Conservation (phyloP, 2,113 vertebrate species). For the Chascanopsetta lugubris region DNA sequence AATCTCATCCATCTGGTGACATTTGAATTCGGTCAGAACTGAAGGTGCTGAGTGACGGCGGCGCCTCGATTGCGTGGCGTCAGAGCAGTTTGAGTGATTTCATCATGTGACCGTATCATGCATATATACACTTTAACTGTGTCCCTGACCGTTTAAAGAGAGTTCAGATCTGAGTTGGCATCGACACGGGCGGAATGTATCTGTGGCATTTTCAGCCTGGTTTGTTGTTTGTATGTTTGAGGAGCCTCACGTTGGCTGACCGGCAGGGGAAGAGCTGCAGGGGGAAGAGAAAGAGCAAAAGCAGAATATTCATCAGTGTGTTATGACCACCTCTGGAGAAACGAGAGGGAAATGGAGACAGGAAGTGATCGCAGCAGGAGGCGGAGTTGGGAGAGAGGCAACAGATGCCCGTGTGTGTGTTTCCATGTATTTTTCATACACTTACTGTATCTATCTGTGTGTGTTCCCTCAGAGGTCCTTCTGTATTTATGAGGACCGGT, state of each 20-base stretch:
- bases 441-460: neutral
- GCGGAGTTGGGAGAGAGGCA: conserved; percentile 23
- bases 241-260: neutral
- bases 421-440: conserved; percentile 3
- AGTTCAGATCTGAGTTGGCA: no score
- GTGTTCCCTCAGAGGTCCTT: neutral
- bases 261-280: neutral
- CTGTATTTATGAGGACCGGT: neutral
- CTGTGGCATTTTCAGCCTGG: no score
- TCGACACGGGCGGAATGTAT: no score
- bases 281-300: neutral
- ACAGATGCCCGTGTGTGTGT: conserved; percentile 25
- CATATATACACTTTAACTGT: no score
- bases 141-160: no score
- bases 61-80: no score
- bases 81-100: no score
- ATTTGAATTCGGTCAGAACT: no score
- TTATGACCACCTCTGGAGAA: conserved; percentile 39
- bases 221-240: no score
- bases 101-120: no score
- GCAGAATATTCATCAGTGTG: conserved; percentile 31
- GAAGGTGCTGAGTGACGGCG: no score
- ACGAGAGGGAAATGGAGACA: conserved; percentile 30
- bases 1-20: no score
- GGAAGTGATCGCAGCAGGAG: conserved; percentile 40